These are phyloP conservation scores for Campoplex nolae DNA, from an alignment of 2,888 invertebrate genomes.

Conservation along the genomic window DNA sequence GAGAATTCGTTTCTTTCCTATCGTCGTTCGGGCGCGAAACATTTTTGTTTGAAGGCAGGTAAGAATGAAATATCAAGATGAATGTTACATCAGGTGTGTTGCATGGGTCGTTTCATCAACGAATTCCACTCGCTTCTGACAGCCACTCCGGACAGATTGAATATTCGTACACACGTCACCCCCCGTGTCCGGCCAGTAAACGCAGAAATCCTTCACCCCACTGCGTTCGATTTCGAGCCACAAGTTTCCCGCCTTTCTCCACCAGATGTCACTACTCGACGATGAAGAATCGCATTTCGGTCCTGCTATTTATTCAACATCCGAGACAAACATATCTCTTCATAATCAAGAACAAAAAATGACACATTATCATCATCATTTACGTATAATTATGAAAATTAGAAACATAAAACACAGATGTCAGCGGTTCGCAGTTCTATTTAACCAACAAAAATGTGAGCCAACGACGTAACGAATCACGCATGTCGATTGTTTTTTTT, in stretches of 20 bases:
- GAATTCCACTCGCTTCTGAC: slow-evolving; percentile 60
- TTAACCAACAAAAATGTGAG: not conserved
- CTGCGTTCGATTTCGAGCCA: slow-evolving; percentile 11
- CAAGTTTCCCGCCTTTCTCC: slow-evolving; percentile 35
- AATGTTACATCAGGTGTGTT: not conserved
- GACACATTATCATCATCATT: not conserved
- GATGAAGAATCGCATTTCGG: not conserved
- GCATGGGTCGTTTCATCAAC: slow-evolving; percentile 29
- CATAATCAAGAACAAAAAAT: not conserved
- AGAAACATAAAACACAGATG: not conserved
- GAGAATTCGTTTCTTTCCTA: not conserved
- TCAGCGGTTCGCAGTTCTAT: not conserved
- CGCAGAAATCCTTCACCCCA: slow-evolving; percentile 35
- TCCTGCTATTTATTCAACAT: not conserved
- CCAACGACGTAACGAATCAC: not conserved
- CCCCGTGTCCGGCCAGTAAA: slow-evolving; percentile 35
- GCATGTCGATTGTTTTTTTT: not conserved
- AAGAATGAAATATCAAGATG: slow-evolving; percentile 3
- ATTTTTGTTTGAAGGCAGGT: not conserved
- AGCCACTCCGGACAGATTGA: not conserved
- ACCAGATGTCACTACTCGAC: slow-evolving; percentile 34
- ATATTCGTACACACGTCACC: slow-evolving; percentile 9
- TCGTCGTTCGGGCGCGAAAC: not conserved
- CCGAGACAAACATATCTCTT: not conserved
- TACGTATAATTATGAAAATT: not conserved